Base-by-base conservation (phyloP, 2,797 vertebrate species). In the Notoglanidium macrostoma region DNA sequence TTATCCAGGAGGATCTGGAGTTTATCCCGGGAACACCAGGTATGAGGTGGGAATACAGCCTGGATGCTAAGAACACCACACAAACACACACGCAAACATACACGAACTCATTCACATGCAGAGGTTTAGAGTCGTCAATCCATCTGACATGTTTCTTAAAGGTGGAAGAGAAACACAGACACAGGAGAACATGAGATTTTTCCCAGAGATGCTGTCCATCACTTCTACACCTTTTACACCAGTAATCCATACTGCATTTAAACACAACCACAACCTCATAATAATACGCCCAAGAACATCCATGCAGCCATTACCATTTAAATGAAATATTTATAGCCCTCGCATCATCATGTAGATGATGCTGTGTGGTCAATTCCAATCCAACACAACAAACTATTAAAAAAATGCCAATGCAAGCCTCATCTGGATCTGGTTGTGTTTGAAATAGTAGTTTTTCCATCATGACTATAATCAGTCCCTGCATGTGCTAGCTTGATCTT, bases 401-500 rank as follows among this genome's bases (percentile, higher is more conserved):
- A 32, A 77, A 77, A 32, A 40, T 26, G 11, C 63, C 19, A 32
- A 15, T 40, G 29, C 3, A 76, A 55, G 59, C 8, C 44, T 5
- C 14, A n/a, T 65, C 26, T 49, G 40, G 26, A 82, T 46, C 15
- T 29, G 40, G 3, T 74, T 61, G 84, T 81, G 84, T n/a, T 61
- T 54, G 55, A 83, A 85, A 29, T 44, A 51, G 54, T 57, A 73
- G 35, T 80, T 61, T 81, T 84, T 61, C 44, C 15, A 73, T 63
- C 61, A 79, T 57, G 70, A 55, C 46, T 61, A 19, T 84, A 87
- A 86, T 65, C 77, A 61, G 76, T 32, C 83, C 72, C 51, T 67
- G 81, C 26, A 49, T 89, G 74, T 77, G 77, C 72, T 85, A 67
- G 63, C 84, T 83, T n/a, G 11, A 68, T 85, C 84, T 85, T 84